Conservation (phyloP, 2,797 vertebrate species). For the Characodon lateralis region DNA sequence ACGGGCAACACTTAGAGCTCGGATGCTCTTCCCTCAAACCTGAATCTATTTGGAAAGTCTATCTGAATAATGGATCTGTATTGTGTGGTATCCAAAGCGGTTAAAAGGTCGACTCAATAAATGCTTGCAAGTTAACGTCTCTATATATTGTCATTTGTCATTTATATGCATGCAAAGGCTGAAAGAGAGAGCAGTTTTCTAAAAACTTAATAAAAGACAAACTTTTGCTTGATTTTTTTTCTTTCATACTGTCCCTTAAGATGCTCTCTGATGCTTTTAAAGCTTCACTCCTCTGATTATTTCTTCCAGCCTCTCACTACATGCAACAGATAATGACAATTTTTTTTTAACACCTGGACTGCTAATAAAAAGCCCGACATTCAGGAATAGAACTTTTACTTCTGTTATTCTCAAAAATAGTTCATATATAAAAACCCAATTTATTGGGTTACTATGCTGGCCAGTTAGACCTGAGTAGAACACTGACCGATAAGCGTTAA, state of each 20-base stretch:
- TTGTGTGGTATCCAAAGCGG: constrained; percentile 15
- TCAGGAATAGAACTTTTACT: no score
- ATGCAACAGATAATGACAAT: constrained; percentile 29
- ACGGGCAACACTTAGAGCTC: constrained; percentile 56
- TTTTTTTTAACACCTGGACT: constrained; percentile 43
- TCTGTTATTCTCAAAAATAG: background rate
- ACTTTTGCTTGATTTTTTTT: constrained; percentile 13
- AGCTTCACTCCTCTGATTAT: constrained; percentile 19
- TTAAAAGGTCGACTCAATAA: background rate
- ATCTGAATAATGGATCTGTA: constrained; percentile 54
- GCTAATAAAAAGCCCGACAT: background rate
- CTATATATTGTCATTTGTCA: background rate
- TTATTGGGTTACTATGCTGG: background rate
- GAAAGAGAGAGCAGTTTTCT: background rate
- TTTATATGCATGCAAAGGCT: constrained; percentile 32
- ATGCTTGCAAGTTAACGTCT: background rate
- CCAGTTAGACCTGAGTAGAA: background rate
- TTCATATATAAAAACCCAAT: background rate
- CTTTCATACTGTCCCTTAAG: constrained; percentile 6
- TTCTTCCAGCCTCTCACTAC: constrained; percentile 14
- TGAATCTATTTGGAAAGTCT: constrained; percentile 33
- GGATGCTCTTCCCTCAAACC: constrained; percentile 40
- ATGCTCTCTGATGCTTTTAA: background rate
- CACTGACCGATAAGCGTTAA: background rate
- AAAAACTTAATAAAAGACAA: background rate